Base-by-base conservation (phyloP, 2,113 vertebrate genomes). In the Equus quagga region DNA sequence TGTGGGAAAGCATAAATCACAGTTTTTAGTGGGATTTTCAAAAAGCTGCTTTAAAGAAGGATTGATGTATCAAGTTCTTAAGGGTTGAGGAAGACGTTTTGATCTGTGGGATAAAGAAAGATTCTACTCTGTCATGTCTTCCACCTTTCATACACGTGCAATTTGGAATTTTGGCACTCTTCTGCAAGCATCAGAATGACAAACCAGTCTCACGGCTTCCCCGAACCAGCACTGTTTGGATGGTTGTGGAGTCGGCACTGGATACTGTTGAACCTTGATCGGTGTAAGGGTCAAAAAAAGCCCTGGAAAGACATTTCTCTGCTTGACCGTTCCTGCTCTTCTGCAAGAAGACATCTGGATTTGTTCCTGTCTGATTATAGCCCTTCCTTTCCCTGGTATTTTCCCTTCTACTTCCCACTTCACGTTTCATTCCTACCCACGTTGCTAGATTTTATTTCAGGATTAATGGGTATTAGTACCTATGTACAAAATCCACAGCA, bases 391-490 rank as follows among this genome's bases (percentile, higher is more conserved):
- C 24, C 54, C 49, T 64, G 8, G 6, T 28, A 4, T 85, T 1
- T 51, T 60, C 3, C 28, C 5, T 60, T 33, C 41, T 33, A 19
- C 28, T 85, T 75, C 49, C 70, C 33, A 72, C 65, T 91, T 92
- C 70, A 65, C 46, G 70, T 46, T 70, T 94, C 72, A 64, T 44
- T 51, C 26, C 17, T n/a, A 83, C 18, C 54, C 60, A 28, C 3
- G 36, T 75, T 14, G 33, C 31, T n/a, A 23, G 24, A 60, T 76
- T 69, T 84, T 56, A 90, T 78, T 95, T 93, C 60, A 65, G 24
- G 19, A 86, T 78, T 82, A 82, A 65, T 65, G 87, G 67, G 15
- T 70, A 51, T 86, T 93, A 89, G 91, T 82, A 78, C 31, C 46
- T 82, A 58, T 44, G 11, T 65, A 44, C 36, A 58, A 93, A 91